Conservation (phyloP, 2,888 invertebrate species). For the Lochmaea capreae region DNA sequence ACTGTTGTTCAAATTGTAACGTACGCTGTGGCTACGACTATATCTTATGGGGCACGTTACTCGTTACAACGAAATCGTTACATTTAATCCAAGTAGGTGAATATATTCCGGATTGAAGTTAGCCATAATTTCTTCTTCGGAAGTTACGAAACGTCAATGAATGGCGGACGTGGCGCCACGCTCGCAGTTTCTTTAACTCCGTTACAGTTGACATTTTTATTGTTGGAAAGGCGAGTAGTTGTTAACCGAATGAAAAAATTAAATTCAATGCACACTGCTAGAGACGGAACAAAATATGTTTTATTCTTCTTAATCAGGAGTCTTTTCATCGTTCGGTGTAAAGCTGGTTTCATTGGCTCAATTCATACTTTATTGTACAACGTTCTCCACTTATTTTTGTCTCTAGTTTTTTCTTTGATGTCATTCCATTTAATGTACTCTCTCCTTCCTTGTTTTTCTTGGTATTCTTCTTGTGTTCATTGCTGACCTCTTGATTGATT, state of each 20-base stretch:
- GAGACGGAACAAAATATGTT: background rate
- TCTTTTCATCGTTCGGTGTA: no score
- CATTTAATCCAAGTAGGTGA: slow-evolving; percentile 33
- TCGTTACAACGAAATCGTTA: slow-evolving; percentile 46
- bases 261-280: background rate
- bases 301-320: no score
- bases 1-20: slow-evolving; percentile 58
- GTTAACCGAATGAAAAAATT: background rate
- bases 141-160: slow-evolving; percentile 16
- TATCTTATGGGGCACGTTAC: slow-evolving; percentile 49
- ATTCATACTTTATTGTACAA: no score
- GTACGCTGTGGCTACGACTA: slow-evolving; percentile 50
- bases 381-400: no score
- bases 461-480: no score
- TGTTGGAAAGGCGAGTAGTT: background rate
- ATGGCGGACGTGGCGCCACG: slow-evolving; percentile 13
- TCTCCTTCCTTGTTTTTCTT: no score
- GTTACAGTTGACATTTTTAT: background rate
- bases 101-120: slow-evolving; percentile 32
- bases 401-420: no score
- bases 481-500: no score
- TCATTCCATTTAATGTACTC: no score
- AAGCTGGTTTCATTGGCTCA: no score
- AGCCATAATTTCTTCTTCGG: slow-evolving; percentile 25
- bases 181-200: background rate